Conservation (phyloP, 2,113 vertebrate species). For the Petrocephalus zakoni region DNA sequence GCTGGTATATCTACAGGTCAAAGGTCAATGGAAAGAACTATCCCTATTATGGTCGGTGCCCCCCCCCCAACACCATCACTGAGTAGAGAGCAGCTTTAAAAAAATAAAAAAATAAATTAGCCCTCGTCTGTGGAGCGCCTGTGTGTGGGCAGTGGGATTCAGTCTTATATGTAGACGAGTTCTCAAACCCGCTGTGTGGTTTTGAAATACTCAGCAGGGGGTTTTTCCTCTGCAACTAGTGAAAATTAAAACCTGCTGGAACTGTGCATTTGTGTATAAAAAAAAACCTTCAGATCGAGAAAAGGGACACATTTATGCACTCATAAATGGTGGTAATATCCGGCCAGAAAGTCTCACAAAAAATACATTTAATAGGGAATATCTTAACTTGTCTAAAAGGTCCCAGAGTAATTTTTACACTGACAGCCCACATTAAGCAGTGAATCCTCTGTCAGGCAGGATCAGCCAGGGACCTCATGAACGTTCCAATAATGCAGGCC, state of each 20-base stretch:
- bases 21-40: neutral
- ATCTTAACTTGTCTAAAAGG: neutral
- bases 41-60: neutral
- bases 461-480: neutral
- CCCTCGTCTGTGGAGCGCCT: neutral
- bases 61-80: no score
- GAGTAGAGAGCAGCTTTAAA: neutral
- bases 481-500: neutral
- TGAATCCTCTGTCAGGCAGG: neutral
- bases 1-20: neutral
- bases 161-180: neutral
- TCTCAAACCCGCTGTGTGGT: neutral
- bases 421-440: neutral
- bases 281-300: constrained; percentile 13
- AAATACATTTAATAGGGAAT: neutral
- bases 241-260: constrained; percentile 9
- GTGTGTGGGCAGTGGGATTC: neutral
- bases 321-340: constrained; percentile 29
- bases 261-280: neutral
- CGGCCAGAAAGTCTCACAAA: neutral
- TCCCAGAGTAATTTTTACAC: neutral
- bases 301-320: constrained; percentile 21
- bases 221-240: constrained; percentile 8
- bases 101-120: neutral
- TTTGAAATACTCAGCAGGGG: constrained; percentile 6